These are phyloP conservation scores for Cossypha dichroa DNA, from an alignment of 2,797 vertebrate genomes.

Conservation along the genomic window DNA sequence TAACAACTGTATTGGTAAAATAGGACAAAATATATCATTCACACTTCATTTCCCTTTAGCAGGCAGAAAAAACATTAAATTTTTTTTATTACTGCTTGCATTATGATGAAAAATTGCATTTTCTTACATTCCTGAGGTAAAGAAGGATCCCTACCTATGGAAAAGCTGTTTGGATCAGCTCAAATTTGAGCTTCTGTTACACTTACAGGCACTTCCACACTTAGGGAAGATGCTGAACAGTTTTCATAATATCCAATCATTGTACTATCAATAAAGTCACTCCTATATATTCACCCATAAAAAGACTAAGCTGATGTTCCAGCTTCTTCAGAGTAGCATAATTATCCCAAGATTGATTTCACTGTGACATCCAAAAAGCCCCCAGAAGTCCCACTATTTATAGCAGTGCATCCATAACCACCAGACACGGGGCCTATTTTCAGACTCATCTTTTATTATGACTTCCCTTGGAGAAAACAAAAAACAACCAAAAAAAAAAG, in stretches of 20 bases:
- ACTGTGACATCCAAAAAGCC: background rate
- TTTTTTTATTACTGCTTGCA: background rate
- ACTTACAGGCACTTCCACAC: background rate
- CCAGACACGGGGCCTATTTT: background rate
- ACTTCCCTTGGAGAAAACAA: conserved; percentile 11
- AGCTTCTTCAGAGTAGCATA: background rate
- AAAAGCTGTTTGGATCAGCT: background rate
- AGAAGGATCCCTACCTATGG: background rate
- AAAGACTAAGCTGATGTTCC: background rate
- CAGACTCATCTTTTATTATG: background rate
- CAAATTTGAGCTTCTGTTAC: background rate
- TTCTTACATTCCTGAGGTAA: background rate
- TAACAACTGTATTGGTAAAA: background rate
- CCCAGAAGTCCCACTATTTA: conserved; percentile 23
- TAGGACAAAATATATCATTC: background rate
- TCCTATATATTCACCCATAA: background rate
- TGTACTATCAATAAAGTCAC: background rate
- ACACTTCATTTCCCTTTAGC: background rate
- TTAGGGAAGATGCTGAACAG: background rate
- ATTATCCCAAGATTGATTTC: conserved; percentile 30
- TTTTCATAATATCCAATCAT: background rate
- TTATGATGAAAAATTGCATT: background rate
- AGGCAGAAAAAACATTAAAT: background rate
- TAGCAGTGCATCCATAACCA: background rate
- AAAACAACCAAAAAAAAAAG: background rate